Evolutionary conservation across 2,797 vertebrate genomes (phyloP).

Genomic region (Anguilla megastoma): DNA sequence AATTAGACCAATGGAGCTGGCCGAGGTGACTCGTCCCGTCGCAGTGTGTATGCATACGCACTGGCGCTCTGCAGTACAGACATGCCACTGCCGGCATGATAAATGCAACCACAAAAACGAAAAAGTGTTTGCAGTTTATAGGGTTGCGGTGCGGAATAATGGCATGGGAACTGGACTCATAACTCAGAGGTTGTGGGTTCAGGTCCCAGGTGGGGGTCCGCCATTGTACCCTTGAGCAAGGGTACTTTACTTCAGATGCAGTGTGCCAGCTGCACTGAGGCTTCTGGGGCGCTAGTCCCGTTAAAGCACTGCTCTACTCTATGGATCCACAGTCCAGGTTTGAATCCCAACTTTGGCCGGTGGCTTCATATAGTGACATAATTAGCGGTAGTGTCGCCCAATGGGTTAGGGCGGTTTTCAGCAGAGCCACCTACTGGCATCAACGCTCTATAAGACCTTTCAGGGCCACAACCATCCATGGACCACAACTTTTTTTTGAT

Average conservation of each 20-base stretch:
- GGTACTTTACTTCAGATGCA: neutral
- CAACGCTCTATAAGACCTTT: too few relatives aligned
- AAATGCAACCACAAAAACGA: neutral
- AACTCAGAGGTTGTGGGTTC: neutral
- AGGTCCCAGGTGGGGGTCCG: neutral
- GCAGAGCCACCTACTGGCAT: too few relatives aligned
- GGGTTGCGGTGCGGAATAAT: neutral
- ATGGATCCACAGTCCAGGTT: neutral
- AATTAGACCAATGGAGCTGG: neutral
- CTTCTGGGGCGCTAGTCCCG: neutral
- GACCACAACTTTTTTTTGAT: too few relatives aligned
- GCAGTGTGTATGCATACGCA: neutral
- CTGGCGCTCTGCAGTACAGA: neutral
- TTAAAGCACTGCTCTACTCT: neutral
- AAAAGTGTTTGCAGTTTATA: neutral
- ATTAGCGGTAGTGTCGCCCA: too few relatives aligned
- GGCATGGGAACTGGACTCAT: neutral
- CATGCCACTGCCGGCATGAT: neutral
- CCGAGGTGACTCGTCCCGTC: neutral
- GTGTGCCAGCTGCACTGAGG: neutral
- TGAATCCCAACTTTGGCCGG: neutral
- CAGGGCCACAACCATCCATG: too few relatives aligned
- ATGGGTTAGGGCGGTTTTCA: too few relatives aligned
- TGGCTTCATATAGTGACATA: too few relatives aligned
- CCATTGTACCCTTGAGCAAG: neutral